These are phyloP conservation scores for Athalia rosae DNA, from an alignment of 2,888 invertebrate species.

Conservation along the genomic window DNA sequence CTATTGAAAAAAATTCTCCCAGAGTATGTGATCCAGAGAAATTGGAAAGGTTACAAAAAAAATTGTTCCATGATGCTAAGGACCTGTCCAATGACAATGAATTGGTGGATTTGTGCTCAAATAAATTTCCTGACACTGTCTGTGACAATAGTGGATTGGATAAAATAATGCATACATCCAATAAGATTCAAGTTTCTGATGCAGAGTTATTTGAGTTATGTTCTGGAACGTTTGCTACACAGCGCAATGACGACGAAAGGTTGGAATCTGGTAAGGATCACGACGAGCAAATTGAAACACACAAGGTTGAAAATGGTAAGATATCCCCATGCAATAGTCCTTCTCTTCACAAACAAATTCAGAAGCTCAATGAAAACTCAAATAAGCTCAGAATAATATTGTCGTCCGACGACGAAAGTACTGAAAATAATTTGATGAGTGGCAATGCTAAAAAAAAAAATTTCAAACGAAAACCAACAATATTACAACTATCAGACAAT, in stretches of 20 bases:
- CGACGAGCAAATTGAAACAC: conserved; percentile 45
- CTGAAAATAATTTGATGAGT: conserved; percentile 55
- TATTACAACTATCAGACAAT: conserved; percentile 65
- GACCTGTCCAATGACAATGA: conserved; percentile 73
- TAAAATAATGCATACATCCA: conserved; percentile 45
- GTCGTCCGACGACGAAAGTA: conserved; percentile 70
- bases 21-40: conserved; percentile 49
- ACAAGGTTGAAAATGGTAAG: conserved; percentile 73
- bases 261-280: conserved; percentile 60
- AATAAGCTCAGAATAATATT: conserved; percentile 57
- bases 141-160: conserved; percentile 20
- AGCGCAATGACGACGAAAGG: conserved; percentile 55
- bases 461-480: conserved; percentile 56
- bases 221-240: conserved; percentile 77
- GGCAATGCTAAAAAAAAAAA: conserved; percentile 55
- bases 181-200: conserved; percentile 54
- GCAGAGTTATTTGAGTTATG: conserved; percentile 72
- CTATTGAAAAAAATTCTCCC: conserved; percentile 34
- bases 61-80: conserved; percentile 69
- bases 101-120: conserved; percentile 77
- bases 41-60: conserved; percentile 66
- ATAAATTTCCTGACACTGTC: conserved; percentile 60
- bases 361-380: conserved; percentile 63
- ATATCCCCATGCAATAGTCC: neutral
- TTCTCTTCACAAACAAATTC: conserved; percentile 64